Conservation (phyloP, 92 coral and sea anemone genomes). For the Plumapathes pennacea region DNA sequence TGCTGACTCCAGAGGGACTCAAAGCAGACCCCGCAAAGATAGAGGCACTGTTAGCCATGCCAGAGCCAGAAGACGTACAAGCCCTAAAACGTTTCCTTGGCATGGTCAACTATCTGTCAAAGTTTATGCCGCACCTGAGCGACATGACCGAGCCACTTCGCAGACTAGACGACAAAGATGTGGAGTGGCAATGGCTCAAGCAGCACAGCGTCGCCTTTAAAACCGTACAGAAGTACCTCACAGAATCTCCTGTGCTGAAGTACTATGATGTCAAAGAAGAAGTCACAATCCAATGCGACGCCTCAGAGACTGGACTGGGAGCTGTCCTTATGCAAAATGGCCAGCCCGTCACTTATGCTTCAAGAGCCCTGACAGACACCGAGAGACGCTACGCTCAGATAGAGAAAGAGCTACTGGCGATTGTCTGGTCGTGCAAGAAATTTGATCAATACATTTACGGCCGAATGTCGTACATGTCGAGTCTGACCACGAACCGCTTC, state of each 20-base stretch:
- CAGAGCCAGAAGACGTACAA: slow-evolving; percentile 33
- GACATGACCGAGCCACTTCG: slow-evolving; percentile 58
- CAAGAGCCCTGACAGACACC: slow-evolving; percentile 48
- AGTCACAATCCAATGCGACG: slow-evolving; percentile 55
- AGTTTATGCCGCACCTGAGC: slow-evolving; percentile 53
- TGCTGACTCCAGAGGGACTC: slow-evolving; percentile 47
- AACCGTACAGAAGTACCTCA: slow-evolving; percentile 30
- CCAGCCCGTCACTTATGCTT: slow-evolving; percentile 55
- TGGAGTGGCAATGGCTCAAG: slow-evolving; percentile 48
- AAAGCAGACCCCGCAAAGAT: slow-evolving; percentile 52
- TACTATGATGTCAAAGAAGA: slow-evolving; percentile 38
- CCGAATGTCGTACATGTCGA: slow-evolving; percentile 21
- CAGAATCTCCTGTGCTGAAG: slow-evolving; percentile 43
- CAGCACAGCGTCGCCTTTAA: slow-evolving; percentile 38
- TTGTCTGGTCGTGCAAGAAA: slow-evolving; percentile 44
- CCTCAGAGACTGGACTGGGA: slow-evolving; percentile 47
- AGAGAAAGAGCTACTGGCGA: slow-evolving; percentile 39
- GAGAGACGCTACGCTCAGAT: too few relatives aligned
- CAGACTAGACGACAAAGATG: slow-evolving; percentile 37
- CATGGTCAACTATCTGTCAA: slow-evolving; percentile 57
- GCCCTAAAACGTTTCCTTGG: slow-evolving; percentile 47
- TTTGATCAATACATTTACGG: slow-evolving; percentile 58
- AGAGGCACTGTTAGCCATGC: slow-evolving; percentile 47
- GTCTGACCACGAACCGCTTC: slow-evolving; percentile 45
- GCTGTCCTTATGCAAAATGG: slow-evolving; percentile 52